phyloP scores from a whole-genome alignment of 1,140 invertebrate genomes.

The Drosophila melanogaster region DNA sequence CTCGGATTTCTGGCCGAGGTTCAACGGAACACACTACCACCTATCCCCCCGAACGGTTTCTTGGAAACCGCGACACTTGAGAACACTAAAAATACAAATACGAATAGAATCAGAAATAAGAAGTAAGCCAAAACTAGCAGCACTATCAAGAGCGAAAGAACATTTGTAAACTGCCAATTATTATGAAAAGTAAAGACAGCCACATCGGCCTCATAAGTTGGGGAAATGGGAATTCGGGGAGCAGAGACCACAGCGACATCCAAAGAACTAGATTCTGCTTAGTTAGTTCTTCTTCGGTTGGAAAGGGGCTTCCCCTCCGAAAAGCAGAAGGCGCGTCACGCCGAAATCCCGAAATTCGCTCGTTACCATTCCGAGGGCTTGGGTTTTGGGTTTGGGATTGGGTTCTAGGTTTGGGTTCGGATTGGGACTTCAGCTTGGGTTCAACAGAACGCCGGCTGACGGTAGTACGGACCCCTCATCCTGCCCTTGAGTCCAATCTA shows the following conservation, averaged over 20 bases:
- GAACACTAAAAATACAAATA: conserved; percentile 5
- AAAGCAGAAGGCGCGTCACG: conserved; percentile 74
- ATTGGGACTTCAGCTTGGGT: conserved; percentile 13
- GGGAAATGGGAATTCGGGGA: not conserved
- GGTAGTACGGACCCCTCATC: conserved; percentile 49
- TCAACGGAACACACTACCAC: conserved; percentile 73
- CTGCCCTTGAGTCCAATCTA: conserved; percentile 8
- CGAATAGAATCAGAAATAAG: conserved; percentile 28
- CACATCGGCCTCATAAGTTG: conserved; percentile 38
- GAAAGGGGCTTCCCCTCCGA: conserved; percentile 9
- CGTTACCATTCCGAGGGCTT: conserved; percentile 68
- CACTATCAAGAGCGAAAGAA: conserved; percentile 76
- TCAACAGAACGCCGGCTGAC: conserved; percentile 63
- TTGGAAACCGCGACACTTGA: conserved; percentile 45
- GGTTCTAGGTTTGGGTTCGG: conserved; percentile 9
- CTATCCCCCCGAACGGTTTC: conserved; percentile 6
- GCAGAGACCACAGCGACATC: conserved; percentile 61
- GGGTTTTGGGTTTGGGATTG: conserved; percentile 12
- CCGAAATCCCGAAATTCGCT: conserved; percentile 64
- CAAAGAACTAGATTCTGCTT: conserved; percentile 54
- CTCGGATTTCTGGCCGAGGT: conserved; percentile 44
- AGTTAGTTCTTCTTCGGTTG: conserved; percentile 16
- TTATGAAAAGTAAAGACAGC: conserved; percentile 76
- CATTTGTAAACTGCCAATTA: conserved; percentile 82
- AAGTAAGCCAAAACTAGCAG: conserved; percentile 42